phyloP scores from a whole-genome alignment of 2,797 vertebrate species.

The Premnoplex brunnescens region DNA sequence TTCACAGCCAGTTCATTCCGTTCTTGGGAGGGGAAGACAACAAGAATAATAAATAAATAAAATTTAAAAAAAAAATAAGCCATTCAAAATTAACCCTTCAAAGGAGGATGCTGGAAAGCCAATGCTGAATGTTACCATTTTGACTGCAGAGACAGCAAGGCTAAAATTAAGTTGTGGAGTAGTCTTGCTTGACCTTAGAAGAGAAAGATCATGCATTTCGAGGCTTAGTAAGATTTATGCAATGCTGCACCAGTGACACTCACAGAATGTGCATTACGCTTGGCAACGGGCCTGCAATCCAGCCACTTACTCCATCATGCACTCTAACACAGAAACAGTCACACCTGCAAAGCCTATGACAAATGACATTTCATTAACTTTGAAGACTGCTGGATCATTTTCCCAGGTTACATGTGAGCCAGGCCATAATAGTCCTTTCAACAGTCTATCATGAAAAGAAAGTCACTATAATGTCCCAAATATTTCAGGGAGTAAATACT shows the following conservation, averaged over 20 bases:
- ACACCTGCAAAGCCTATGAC: constrained; percentile 84
- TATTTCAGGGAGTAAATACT: constrained; percentile 78
- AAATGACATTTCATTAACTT: constrained; percentile 87
- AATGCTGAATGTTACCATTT: neutral
- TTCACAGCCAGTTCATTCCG: neutral
- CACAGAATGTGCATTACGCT: constrained; percentile 30
- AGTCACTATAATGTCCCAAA: constrained; percentile 76
- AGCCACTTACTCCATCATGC: constrained; percentile 18
- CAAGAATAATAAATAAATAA: too few species aligned
- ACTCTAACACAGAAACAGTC: constrained; percentile 78
- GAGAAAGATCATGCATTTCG: constrained; percentile 39
- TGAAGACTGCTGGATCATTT: constrained; percentile 78
- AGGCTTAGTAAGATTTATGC: constrained; percentile 38
- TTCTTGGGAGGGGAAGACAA: neutral
- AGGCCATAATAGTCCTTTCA: constrained; percentile 82
- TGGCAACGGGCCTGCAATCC: constrained; percentile 47
- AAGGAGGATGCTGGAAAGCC: neutral
- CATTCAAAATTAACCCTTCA: neutral
- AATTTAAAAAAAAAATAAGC: neutral
- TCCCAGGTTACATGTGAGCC: constrained; percentile 79
- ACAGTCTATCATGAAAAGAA: constrained; percentile 74
- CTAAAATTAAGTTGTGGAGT: constrained; percentile 25
- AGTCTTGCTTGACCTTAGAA: constrained; percentile 25
- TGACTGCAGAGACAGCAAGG: neutral
- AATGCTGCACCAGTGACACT: constrained; percentile 35